Evolutionary conservation across 2,113 vertebrate species (phyloP).

Genomic region (Penelope pileata): DNA sequence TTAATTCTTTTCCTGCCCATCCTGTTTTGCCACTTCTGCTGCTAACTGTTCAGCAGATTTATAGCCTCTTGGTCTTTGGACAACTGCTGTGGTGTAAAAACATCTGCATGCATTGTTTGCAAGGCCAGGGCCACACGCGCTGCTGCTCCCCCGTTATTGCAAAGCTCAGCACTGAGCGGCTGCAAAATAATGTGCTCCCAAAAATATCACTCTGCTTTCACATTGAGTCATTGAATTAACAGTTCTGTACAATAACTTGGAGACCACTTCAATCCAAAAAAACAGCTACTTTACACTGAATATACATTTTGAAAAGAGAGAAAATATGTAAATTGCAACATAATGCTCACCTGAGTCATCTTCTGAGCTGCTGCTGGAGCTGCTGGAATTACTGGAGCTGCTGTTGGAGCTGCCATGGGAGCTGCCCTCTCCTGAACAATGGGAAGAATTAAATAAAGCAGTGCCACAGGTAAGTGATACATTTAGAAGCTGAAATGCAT

Average conservation of each 20-base stretch:
- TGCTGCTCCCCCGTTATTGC: background rate
- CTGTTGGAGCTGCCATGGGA: background rate
- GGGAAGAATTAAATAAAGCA: background rate
- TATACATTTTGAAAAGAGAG: background rate
- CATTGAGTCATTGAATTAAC: background rate
- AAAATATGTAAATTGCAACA: rapidly evolving
- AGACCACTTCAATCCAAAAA: rapidly evolving
- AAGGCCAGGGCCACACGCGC: background rate
- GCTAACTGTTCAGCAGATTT: slow-evolving; percentile 50
- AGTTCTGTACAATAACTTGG: background rate
- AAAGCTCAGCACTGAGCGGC: background rate
- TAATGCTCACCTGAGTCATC: slow-evolving; percentile 30
- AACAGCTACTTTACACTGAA: background rate
- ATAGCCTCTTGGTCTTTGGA: background rate
- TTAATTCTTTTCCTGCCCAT: slow-evolving; percentile 61
- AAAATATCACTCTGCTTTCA: background rate
- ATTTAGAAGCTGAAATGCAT: background rate
- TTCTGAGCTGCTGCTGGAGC: slow-evolving; percentile 19
- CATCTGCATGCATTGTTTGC: background rate
- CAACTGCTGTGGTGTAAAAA: background rate
- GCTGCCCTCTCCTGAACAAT: slow-evolving; percentile 25
- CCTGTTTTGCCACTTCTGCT: slow-evolving; percentile 63
- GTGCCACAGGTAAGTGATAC: background rate
- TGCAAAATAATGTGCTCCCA: background rate
- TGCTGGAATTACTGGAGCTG: background rate